phyloP scores from a whole-genome alignment of 1,140 invertebrate genomes.

The Myzus persicae region DNA sequence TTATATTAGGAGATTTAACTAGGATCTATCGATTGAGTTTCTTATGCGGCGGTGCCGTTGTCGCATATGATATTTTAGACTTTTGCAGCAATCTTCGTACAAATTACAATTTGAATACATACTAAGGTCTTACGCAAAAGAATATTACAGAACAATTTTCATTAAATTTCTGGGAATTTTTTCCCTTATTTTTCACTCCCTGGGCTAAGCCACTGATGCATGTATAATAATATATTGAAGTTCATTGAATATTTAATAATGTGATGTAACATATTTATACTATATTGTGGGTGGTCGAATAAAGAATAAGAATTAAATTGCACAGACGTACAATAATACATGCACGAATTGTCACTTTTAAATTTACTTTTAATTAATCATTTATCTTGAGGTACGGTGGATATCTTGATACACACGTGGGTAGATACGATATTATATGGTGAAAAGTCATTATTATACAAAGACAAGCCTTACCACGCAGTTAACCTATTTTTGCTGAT shows the following conservation, averaged over 20 bases:
- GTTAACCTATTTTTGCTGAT: background rate
- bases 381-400: background rate
- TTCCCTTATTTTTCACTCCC: background rate
- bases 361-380: background rate
- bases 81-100: background rate
- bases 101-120: background rate
- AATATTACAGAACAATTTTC: background rate
- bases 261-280: background rate
- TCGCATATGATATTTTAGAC: background rate
- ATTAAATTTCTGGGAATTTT: background rate
- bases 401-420: background rate
- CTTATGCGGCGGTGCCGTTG: accelerated
- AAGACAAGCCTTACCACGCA: background rate
- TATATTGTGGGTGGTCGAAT: background rate
- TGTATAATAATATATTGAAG: background rate
- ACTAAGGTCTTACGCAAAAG: background rate
- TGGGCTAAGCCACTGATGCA: background rate
- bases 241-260: background rate
- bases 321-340: background rate
- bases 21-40: background rate
- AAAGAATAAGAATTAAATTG: background rate
- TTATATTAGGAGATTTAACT: background rate
- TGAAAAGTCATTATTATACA: background rate
- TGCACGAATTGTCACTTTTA: background rate
- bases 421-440: background rate